These are phyloP conservation scores for Zele albiditarsus DNA, from an alignment of 2,888 invertebrate species.

Conservation along the genomic window DNA sequence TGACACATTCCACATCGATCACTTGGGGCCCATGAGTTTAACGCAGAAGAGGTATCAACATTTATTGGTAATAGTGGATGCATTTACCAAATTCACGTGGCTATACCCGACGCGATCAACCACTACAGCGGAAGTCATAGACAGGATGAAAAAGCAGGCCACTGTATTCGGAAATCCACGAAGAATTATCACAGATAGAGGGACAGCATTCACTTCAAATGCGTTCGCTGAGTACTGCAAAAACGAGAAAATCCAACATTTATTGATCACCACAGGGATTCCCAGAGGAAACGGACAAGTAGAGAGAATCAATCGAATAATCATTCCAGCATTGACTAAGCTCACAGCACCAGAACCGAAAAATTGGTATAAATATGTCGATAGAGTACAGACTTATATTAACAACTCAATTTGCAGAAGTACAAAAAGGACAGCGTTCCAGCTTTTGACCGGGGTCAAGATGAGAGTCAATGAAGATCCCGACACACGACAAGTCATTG, in stretches of 20 bases:
- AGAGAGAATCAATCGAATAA: conserved; percentile 35
- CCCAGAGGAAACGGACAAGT: conserved; percentile 50
- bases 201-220: conserved; percentile 51
- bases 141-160: conserved; percentile 39
- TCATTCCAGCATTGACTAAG: conserved; percentile 46
- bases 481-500: not conserved
- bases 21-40: conserved; percentile 59
- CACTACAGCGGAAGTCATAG: conserved; percentile 48
- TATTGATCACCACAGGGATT: conserved; percentile 58
- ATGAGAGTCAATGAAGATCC: conserved; percentile 27
- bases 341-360: conserved; percentile 41
- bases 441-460: conserved; percentile 26
- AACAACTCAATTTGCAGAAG: conserved; percentile 32
- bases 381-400: conserved; percentile 22
- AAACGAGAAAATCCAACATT: conserved; percentile 39
- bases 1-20: conserved; percentile 61
- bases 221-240: conserved; percentile 44
- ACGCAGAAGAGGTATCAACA: conserved; percentile 59
- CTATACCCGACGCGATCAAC: conserved; percentile 56
- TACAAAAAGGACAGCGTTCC: conserved; percentile 27
- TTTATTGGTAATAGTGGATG: conserved; percentile 58
- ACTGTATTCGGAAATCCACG: conserved; percentile 47
- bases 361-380: conserved; percentile 30
- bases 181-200: conserved; percentile 50
- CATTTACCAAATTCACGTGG: conserved; percentile 60